These are phyloP conservation scores for Epinephelus lanceolatus DNA, from an alignment of 2,113 vertebrate genomes.

Conservation along the genomic window DNA sequence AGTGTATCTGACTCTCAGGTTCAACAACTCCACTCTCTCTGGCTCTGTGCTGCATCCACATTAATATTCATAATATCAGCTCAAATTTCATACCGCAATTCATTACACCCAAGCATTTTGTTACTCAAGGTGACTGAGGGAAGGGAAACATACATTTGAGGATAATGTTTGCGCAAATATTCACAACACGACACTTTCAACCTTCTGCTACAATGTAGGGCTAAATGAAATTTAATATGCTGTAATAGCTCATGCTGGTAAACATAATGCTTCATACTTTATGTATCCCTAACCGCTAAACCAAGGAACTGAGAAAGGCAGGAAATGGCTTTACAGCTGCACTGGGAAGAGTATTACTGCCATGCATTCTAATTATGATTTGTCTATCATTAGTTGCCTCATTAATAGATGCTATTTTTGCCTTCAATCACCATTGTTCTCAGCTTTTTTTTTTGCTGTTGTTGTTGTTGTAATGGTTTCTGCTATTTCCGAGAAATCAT, in stretches of 20 bases:
- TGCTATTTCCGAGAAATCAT: conserved; percentile 29
- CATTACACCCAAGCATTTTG: conserved; percentile 64
- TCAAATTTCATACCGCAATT: conserved; percentile 54
- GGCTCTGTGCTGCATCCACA: conserved; percentile 45
- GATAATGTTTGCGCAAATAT: conserved; percentile 47
- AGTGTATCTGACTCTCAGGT: conserved; percentile 7
- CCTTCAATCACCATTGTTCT: conserved; percentile 28
- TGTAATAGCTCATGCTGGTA: conserved; percentile 23
- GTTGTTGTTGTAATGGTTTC: conserved; percentile 15
- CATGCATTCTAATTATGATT: conserved; percentile 34
- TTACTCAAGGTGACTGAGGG: conserved; percentile 66
- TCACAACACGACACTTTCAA: conserved; percentile 25
- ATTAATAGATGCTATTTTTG: conserved; percentile 59
- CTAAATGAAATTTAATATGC: conserved; percentile 45
- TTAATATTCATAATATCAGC: conserved; percentile 77
- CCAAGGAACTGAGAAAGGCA: background rate
- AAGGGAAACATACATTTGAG: conserved; percentile 27
- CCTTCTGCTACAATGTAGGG: conserved; percentile 12
- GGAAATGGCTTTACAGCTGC: background rate
- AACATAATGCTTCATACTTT: conserved; percentile 48
- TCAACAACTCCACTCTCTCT: conserved; percentile 29
- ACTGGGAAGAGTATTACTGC: conserved; percentile 1
- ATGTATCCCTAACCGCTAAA: conserved; percentile 22
- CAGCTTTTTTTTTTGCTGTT: background rate
- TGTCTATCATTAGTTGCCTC: conserved; percentile 38